These are phyloP conservation scores for Rhabdornis inornatus DNA, from an alignment of 2,113 vertebrate genomes.

Conservation along the genomic window DNA sequence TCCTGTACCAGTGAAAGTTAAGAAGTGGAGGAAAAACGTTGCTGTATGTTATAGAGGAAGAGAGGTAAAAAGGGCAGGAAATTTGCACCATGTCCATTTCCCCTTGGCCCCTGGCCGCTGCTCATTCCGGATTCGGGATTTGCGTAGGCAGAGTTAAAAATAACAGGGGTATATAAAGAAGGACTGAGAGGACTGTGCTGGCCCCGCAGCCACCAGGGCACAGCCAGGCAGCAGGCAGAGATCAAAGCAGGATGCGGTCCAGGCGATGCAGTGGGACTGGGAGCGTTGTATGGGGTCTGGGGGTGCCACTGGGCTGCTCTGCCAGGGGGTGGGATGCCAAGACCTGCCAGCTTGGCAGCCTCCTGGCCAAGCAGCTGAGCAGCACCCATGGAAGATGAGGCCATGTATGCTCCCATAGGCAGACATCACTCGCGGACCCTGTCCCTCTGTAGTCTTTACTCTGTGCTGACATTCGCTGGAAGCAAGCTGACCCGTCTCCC, in stretches of 20 bases:
- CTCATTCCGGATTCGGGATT: constrained; percentile 77
- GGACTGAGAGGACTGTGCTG: neutral
- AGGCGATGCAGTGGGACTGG: neutral
- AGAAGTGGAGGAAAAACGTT: constrained; percentile 61
- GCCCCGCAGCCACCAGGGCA: constrained; percentile 25
- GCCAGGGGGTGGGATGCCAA: too few relatives aligned
- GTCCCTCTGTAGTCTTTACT: neutral
- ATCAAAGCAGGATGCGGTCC: constrained; percentile 52
- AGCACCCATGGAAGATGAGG: neutral
- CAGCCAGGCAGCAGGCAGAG: constrained; percentile 33
- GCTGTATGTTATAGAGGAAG: constrained; percentile 71
- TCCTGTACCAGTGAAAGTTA: constrained; percentile 73
- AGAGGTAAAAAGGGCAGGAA: constrained; percentile 77
- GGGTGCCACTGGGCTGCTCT: rapidly evolving
- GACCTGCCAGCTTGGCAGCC: neutral
- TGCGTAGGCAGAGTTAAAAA: constrained; percentile 80
- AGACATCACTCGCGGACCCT: neutral
- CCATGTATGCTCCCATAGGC: rapidly evolving
- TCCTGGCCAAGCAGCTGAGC: neutral
- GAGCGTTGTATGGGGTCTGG: rapidly evolving
- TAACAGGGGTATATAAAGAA: constrained; percentile 78
- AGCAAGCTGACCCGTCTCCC: neutral
- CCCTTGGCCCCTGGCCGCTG: constrained; percentile 69
- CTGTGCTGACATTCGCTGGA: neutral
- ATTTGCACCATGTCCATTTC: constrained; percentile 77